Evolutionary conservation across 2,797 vertebrate species (phyloP), one percentile per base, ranked within the genome.

Genomic region (Pampus argenteus): DNA sequence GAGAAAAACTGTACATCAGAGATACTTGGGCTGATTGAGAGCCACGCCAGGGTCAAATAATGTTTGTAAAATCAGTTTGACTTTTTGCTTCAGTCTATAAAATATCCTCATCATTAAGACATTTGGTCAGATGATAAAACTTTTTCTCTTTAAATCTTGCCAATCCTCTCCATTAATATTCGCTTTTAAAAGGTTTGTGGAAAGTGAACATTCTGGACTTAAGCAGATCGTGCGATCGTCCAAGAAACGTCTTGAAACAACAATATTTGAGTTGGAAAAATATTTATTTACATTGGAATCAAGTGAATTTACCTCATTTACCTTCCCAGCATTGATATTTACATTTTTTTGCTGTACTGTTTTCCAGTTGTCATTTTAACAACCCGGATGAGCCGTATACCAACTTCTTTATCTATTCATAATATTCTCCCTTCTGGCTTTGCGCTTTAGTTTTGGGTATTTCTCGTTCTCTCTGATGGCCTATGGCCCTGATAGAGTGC

Each of bases 21-120:
- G 44, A 36, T 61, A 76, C 45, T 62, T 62, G 54, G 23, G 51
- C 36, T 73, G 64, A 73, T 58, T 61, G 40, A 72, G 60, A 69
- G 71, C 45, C 31, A n/a, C 26, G 6, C n/a, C 23, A 14, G 3
- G 48, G 71, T 78, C 82, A 66, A 59, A 54, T 5, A 5, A n/a
- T 26, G 49, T 57, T 61, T 62, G 50, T 61, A 48, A 74, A 74
- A 57, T 34, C 15, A 22, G 6, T 8, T n/a, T 40, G 29, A 44
- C 25, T 28, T 66, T 66, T 51, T 62, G 8, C 63, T 68, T 22
- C 20, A 45, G 5, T 29, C 26, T 28, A 58, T 50, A 11, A 47
- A 59, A 20, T 9, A 48, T 47, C 22, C 9, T 47, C 14, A 23
- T 42, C 29, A 48, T 40, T 58, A 11, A 34, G 26, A 23, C 14